Evolutionary conservation across 2,797 vertebrate species (phyloP), one percentile per base, ranked within the genome.

Genomic region (Falco biarmicus): DNA sequence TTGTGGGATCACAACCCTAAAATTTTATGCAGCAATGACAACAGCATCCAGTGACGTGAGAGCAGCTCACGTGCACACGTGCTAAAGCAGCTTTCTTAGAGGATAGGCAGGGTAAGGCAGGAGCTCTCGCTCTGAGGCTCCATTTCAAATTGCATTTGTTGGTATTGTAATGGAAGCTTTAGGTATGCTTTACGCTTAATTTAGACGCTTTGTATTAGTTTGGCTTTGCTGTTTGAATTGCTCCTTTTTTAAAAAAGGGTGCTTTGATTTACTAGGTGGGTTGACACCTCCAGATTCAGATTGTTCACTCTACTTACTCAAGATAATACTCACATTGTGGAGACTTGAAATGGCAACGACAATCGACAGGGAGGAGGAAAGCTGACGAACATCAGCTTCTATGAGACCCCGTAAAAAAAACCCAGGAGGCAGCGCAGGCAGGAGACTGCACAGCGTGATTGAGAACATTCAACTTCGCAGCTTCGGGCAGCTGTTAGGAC

Each of bases 271-370:
- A 45, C 45, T 51, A 25, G 48, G 61, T 90, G 73, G 91, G 83
- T 34, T 71, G 76, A 84, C 91, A 57, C 85, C 47, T n/a, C 77
- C 90, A 87, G 77, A 45, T 90, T 37, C 39, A 87, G 71, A 57
- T 95, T 87, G 90, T 92, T 93, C 77, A 91, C 48, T 90, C 95
- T 64, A 64, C 90, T 90, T 84, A 16, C 10, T 89, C 6, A 26
- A 82, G 63, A 87, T 69, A 94, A 89, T 75, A 32, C 61, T 53
- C 18, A 4, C 21, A 66, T 87, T 96, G 89, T 97, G 75, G 57
- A 68, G 22, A 32, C 66, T 76, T 76, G 37, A 66, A 17, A 21
- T 64, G 32, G 34, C 43, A 28, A 7, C 0, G 0, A 37, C 48
- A 48, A 31, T 56, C 64, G 53, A 13, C 0, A 0, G 13, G 56